Base-by-base conservation (phyloP, 2,797 vertebrate genomes). In the Meda fulgida region DNA sequence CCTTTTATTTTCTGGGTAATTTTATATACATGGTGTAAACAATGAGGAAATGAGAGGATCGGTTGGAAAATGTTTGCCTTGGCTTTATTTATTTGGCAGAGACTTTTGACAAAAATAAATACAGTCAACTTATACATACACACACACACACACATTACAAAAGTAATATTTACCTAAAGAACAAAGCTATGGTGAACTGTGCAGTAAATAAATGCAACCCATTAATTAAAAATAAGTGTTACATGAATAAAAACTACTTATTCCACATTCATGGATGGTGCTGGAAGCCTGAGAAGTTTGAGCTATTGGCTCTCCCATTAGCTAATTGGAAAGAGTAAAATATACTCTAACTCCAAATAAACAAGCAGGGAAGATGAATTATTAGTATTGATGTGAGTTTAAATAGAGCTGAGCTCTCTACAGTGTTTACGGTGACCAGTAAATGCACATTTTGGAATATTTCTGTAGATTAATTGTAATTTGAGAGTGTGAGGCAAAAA, bases 11-110 rank as follows among this genome's bases (percentile, higher is more conserved):
- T 77, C 46, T 38, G 31, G 46, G 34, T 19, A 55, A 14, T 46
- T 38, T 71, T 58, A 43, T 21, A 36, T 53, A n/a, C 51, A 14
- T 4, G 19, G 40, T 73, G 14, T 82, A 73, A 40, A 63, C 46
- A 69, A 14, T 36, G 38, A 76, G 46, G 58, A 53, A 83, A 83
- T 29, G 5, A 76, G 46, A 65, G 55, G 29, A 75, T 36, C 23
- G 4, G 16, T 29, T 65, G 55, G 38, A 48, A 63, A 78, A 43
- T 43, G 23, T 66, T 79, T 23, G 26, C 19, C 31, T 66, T 23
- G 26, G 11, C 31, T 66, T 79, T 66, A 79, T 79, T 79, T 11
- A 66, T 65, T 16, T 79, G 60, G 10, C 26, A 51, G 46, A 21
- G 26, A 29, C 26, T 66, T 48, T 34, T 66, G n/a, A 65, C 38